A percentile compares a stretch with the other conserved stretches of the same genome.
These are phyloP conservation scores for Phallusia fumigata DNA, from an alignment of 23 tunicate genomes.

Conservation along the genomic window DNA sequence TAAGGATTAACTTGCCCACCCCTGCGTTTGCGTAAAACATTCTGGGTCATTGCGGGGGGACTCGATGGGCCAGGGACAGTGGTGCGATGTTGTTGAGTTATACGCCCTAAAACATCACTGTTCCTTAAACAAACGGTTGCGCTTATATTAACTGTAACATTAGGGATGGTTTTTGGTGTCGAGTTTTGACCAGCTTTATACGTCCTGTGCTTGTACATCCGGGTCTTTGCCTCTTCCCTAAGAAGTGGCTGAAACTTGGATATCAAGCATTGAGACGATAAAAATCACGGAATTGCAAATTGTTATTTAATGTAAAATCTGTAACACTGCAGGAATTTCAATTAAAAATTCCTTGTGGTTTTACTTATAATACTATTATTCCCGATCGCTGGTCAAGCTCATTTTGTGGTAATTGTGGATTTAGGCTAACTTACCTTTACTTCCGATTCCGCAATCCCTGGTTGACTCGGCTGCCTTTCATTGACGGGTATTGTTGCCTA, in stretches of 20 bases:
- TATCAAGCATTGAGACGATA: not conserved
- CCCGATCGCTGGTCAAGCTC: not conserved
- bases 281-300: not conserved
- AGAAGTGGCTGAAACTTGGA: not conserved
- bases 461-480: not conserved
- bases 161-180: not conserved
- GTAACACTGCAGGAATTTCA: too few relatives aligned
- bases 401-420: not conserved
- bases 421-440: not conserved
- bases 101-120: not conserved
- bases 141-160: not conserved
- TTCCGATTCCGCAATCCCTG: not conserved
- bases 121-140: not conserved
- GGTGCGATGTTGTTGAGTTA: not conserved
- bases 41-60: not conserved
- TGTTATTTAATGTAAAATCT: too few relatives aligned
- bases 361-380: not conserved
- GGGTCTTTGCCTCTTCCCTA: not conserved
- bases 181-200: constrained; percentile 4
- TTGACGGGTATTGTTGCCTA: not conserved
- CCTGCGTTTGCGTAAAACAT: not conserved
- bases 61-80: not conserved
- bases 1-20: not conserved
- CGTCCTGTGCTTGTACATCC: not conserved
- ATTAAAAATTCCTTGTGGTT: too few relatives aligned